Evolutionary conservation across 2,113 vertebrate species (phyloP).

Genomic region (Pomatostomus ruficeps): DNA sequence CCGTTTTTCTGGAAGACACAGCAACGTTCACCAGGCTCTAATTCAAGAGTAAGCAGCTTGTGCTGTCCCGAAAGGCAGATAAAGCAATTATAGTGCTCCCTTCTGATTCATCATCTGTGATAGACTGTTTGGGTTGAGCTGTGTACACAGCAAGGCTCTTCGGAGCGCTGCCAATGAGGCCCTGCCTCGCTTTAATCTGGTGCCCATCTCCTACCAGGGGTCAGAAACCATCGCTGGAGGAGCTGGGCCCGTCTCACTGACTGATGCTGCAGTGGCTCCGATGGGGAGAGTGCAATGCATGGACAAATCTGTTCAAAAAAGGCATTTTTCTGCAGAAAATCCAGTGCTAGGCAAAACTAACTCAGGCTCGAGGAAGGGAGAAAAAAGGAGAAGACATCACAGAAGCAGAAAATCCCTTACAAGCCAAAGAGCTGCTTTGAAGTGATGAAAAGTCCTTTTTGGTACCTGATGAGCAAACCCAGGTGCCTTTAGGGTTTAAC

Average conservation of each 20-base stretch:
- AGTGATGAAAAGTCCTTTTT: neutral
- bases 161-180: neutral
- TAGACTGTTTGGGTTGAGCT: conserved; percentile 3
- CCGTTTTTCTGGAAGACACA: neutral
- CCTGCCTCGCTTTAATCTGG: neutral
- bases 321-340: neutral
- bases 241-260: neutral
- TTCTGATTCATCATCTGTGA: conserved; percentile 38
- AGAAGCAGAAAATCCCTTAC: neutral
- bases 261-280: neutral
- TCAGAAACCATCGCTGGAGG: neutral
- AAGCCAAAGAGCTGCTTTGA: neutral
- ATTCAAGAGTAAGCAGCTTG: conserved; percentile 44
- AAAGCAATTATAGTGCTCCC: conserved; percentile 52
- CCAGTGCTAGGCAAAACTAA: neutral
- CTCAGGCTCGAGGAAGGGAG: neutral
- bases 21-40: neutral
- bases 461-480: neutral
- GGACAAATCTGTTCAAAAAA: neutral
- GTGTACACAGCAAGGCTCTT: neutral
- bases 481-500: neutral
- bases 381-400: neutral
- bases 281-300: neutral
- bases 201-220: neutral
- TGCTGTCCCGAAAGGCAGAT: conserved; percentile 42